Conservation (phyloP, 2,797 vertebrate genomes). For the Phrynocephalus guinanensis region DNA sequence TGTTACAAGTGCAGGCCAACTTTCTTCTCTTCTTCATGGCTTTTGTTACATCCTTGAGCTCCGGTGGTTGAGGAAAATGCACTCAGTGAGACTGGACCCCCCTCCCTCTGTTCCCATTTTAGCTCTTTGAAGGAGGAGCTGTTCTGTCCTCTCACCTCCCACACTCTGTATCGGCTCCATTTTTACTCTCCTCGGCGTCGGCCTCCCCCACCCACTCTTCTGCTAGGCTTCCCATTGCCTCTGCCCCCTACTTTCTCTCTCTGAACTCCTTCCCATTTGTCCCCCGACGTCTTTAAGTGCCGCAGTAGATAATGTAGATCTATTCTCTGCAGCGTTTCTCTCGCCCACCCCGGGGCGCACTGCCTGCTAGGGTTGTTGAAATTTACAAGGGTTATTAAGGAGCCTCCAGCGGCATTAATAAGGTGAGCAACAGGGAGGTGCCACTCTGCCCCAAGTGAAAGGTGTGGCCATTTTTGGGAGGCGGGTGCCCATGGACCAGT, state of each 20-base stretch:
- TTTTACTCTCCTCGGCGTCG: background rate
- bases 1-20: background rate
- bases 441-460: background rate
- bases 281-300: background rate
- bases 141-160: background rate
- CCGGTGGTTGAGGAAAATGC: background rate
- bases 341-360: background rate
- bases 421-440: slow-evolving; percentile 14
- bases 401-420: background rate
- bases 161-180: background rate
- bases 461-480: background rate
- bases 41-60: background rate
- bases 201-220: background rate
- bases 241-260: background rate
- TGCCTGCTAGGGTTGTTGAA: background rate
- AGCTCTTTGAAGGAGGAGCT: background rate
- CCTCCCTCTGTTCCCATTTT: background rate
- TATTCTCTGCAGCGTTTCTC: background rate
- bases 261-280: background rate
- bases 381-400: background rate
- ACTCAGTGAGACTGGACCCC: background rate
- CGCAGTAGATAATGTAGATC: slow-evolving; percentile 7
- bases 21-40: background rate
- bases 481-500: background rate
- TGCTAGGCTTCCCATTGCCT: background rate